Base-by-base conservation (phyloP, 2,113 vertebrate genomes). In the Leptodactylus fuscus region DNA sequence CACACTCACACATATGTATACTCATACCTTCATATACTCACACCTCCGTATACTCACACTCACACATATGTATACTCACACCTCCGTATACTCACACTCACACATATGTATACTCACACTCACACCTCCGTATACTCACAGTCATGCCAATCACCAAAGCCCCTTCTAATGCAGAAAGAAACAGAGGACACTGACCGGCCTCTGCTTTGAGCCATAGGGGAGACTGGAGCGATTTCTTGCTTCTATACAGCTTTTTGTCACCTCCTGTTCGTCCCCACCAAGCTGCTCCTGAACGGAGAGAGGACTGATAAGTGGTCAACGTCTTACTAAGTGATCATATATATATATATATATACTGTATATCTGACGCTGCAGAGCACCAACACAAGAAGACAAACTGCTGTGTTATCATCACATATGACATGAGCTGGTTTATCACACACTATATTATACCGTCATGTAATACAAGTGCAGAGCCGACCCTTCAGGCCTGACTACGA, bases 151-250 rank as follows among this genome's bases (percentile, higher is more conserved):
- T 13, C 34, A 38, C 53, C 46, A 70, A 9, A 81, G 76, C 62
- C 48, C 76, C 48, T 81, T 73, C 34, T 85, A 60, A 24, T 73
- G 49, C n/a, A 85, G 62, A 32, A 85, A 55, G 8, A 85, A 85
- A 81, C 84, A 86, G 84, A 81, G 84, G 84, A 73, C 76, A 86
- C 84, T 86, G 67, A 86, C 84, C 84, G 77, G 84, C 77, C 84
- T 81, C 84, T 86, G 76, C 77, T 46, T 71, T 81, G 76, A 80
- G 60, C 74, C 83, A 69, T 69, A 77, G 58, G 55, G 82, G 82
- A 77, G 82, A 38, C 83, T 65, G 83, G 83, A 78, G 65, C n/a
- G 84, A 86, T 81, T 62, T 86, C 84, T 86, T 86, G 76, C 84
- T 86, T 86, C 84, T 86, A 86, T 44, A 80, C 60, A 85, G 29